Evolutionary conservation across 2,797 vertebrate genomes (phyloP).

Genomic region (Cyprinella venusta): DNA sequence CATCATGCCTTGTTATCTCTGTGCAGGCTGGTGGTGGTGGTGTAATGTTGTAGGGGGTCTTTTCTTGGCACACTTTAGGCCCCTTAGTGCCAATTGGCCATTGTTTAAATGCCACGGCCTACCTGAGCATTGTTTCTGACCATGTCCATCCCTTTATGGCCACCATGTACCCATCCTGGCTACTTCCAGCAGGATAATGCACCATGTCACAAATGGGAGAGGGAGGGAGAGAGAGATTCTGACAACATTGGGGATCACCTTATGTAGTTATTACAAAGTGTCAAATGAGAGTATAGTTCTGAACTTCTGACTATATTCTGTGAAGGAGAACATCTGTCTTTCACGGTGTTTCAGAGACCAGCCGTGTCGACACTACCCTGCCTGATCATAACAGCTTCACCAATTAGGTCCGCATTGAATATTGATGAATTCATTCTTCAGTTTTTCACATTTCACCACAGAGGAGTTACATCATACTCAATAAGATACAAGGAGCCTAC

Average conservation of each 20-base stretch:
- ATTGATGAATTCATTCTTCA: conserved; percentile 23
- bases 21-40: no score
- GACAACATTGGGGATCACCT: neutral
- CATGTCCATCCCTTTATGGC: no score
- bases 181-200: no score
- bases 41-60: no score
- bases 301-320: neutral
- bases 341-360: conserved; percentile 1
- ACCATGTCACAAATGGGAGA: no score
- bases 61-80: no score
- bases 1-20: no score
- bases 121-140: no score
- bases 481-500: neutral
- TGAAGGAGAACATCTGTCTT: conserved; percentile 34
- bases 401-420: neutral
- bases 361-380: conserved; percentile 1
- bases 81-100: no score
- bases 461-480: neutral
- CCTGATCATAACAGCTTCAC: conserved; percentile 1
- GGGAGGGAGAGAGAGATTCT: no score
- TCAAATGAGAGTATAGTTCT: conserved; percentile 16
- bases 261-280: conserved; percentile 16
- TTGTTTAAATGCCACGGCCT: no score
- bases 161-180: no score
- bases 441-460: neutral